Base-by-base conservation (phyloP, 1,140 invertebrate species). In the Sinonovacula constricta region DNA sequence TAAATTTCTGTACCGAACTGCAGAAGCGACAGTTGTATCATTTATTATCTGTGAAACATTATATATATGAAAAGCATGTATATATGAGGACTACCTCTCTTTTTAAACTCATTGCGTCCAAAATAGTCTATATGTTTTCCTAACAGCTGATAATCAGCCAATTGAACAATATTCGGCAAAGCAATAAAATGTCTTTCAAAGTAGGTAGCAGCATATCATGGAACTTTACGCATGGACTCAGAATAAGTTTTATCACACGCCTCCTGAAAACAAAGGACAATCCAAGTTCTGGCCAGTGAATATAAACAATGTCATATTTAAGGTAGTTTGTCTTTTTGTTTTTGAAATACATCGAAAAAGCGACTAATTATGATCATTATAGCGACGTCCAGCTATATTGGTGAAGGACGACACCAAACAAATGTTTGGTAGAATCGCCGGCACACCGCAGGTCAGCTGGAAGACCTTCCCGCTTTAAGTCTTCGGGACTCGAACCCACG, bases 21-120 rank as follows among this genome's bases (percentile, higher is more conserved):
- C 14, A 30, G 68, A 7, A 34, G 0, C 31, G 18, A 31, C 26
- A 66, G 31, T 14, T 24, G 57, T 65, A n/a, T 53, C 10, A 33
- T 74, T 59, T 49, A 33, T 68, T 15, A 71, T 68, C 59, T 57
- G 7, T 10, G 39, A 18, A 10, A 79, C 22, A 80, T 77, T 45
- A 31, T 62, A 33, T 18, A 82, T 34, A 63, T 70, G 75, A 1
- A 74, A 70, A 82, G 74, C 80, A 81, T 72, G 28, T 81, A 75
- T 18, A 78, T 69, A 65, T 81, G 80, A 7, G 80, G 80, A 67
- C 70, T 79, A 2, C 80, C 80, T 69, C 80, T 53, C 31, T 82
- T 82, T 56, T 82, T 70, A 65, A 82, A 82, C 62, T 75, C 70
- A 18, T 79, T 51, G 14, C 75, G 1, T 1, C 15, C 70, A 82